Evolutionary conservation across 2,797 vertebrate genomes (phyloP), one percentile per base, ranked within the genome.

Genomic region (Sebastes hubbsi): DNA sequence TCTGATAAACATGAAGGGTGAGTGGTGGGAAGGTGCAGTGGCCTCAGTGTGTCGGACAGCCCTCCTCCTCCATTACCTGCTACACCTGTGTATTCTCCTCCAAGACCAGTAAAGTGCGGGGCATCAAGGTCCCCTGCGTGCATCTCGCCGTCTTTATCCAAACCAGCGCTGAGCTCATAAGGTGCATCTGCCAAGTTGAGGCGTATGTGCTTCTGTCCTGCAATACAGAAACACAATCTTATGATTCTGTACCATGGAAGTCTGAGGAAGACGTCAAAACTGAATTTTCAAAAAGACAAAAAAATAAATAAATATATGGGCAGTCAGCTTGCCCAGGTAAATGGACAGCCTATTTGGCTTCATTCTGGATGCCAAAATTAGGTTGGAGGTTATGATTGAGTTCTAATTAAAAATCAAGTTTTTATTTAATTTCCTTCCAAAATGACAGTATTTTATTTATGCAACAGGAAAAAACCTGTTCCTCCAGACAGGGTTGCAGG

Each of bases 131-230:
- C 95, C 30, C 95, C 94, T 78, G 96, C 88, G 1, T 97, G 94
- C 92, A 97, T 80, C 82, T 98, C 97, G 63, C 96, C 96, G 1
- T 98, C 97, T 94, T 98, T 99, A 83, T 98, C 97, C 69, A 97
- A 96, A 90, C 95, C 95, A n/a, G 96, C 85, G 84, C 94, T 95
- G 81, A 97, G 95, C 80, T 98, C 97, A 67, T 97, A 98, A 84
- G 97, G 96, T 81, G 96, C 95, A 84, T 98, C 97, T 0, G 96
- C 95, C 86, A 98, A 94, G 92, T 93, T 95, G 85, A 98, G 96
- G 27, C 96, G 97, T 93, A 98, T 97, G 94, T 98, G 97, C 95
- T 98, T 99, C 89, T 98, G 97, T 71, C 98, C 98, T 99, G 94
- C 25, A 88, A 86, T 72, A 67, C 54, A 92, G 12, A 87, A 24